Evolutionary conservation across 2,113 vertebrate species (phyloP), one percentile per base, ranked within the genome.

Genomic region (Malaclemys terrapin): DNA sequence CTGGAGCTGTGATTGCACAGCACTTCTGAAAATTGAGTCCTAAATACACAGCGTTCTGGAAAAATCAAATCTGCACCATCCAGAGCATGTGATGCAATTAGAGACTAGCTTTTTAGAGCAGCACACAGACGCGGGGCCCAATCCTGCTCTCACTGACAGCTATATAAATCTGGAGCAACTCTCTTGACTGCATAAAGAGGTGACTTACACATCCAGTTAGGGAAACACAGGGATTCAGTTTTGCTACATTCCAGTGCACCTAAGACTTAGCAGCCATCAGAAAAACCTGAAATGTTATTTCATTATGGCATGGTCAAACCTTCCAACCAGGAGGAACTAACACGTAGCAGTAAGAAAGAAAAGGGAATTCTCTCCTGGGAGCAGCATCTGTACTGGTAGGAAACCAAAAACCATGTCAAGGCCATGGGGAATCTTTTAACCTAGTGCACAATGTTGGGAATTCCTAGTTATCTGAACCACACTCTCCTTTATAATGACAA

Each of bases 131-230:
- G 20, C 93, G 17, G 76, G 93, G 95, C 95, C 96, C 95, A 93
- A 91, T 84, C 88, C 95, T 88, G 88, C 93, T 93, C 91, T 93
- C 95, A 87, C 90, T 94, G 93, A 80, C 91, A 94, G 95, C 93
- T 75, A 90, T 88, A 45, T 57, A 93, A 97, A 85, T 42, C 94
- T 94, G 95, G 83, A 94, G 88, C 87, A 94, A 59, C 79, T 65
- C 89, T 19, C 69, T 1, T n/a, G 95, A 31, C 57, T 54, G 91
- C 86, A 76, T 24, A 29, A 47, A 78, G 75, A 7, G 5, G n/a
- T 72, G 45, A 20, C 56, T 59, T 87, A 19, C 8, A 5, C 0
- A 1, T 83, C 87, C 92, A 93, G 76, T 0, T 49, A 86, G 10
- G 92, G 87, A 89, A 91, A 80, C 16, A 49, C 1, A 31, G 0